Conservation (phyloP, 2,888 invertebrate genomes). For the Helleia helle region DNA sequence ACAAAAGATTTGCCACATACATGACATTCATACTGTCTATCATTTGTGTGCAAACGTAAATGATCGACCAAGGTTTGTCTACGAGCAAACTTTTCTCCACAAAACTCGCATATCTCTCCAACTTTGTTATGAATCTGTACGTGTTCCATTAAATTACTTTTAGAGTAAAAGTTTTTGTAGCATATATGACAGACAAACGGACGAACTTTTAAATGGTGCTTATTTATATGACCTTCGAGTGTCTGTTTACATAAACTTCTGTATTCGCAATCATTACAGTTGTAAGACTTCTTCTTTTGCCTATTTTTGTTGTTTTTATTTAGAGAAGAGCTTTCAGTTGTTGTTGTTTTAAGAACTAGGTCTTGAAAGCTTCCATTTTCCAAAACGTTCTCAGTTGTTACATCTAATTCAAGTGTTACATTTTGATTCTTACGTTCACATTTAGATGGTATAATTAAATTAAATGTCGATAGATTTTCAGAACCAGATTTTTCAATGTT, state of each 20-base stretch:
- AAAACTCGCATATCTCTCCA: conserved; percentile 40
- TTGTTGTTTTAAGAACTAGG: no score
- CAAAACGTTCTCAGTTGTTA: not conserved
- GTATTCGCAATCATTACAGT: conserved; percentile 35
- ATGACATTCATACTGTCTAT: conserved; percentile 39
- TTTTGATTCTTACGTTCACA: not conserved
- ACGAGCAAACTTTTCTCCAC: conserved; percentile 37
- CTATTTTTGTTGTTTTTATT: conserved; percentile 19
- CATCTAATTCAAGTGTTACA: not conserved
- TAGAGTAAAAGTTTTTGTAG: conserved; percentile 41
- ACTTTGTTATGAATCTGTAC: conserved; percentile 28
- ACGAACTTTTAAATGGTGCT: conserved; percentile 33
- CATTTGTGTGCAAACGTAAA: conserved; percentile 36
- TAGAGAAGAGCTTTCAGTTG: conserved; percentile 10
- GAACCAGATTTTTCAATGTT: not conserved
- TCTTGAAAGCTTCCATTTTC: not conserved
- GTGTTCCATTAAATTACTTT: conserved; percentile 40
- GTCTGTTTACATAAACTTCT: conserved; percentile 32
- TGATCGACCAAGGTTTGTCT: conserved; percentile 41
- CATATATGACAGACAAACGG: conserved; percentile 39
- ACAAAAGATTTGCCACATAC: conserved; percentile 37
- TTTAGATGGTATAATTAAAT: not conserved
- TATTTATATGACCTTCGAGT: conserved; percentile 43
- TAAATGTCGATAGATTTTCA: not conserved
- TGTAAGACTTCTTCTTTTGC: conserved; percentile 22